Percentiles rank a stretch among this genome's conserved stretches.
Evolutionary conservation across 2,113 vertebrate species (phyloP).

Genomic region (Procavia capensis): DNA sequence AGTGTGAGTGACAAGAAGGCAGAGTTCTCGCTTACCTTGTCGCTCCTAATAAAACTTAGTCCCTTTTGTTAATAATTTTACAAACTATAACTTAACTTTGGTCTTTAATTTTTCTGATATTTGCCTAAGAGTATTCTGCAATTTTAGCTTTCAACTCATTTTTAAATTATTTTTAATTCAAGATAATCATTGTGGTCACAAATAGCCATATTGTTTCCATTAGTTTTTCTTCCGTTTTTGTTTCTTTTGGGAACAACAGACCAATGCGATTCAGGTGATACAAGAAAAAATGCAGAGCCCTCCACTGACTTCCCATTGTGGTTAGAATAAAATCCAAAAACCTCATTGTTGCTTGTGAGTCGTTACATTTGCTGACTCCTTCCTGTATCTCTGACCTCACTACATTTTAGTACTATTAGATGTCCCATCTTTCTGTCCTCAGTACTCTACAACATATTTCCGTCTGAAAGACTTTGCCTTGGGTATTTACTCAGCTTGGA

Average conservation of each 20-base stretch:
- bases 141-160: not conserved
- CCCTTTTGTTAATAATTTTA: not conserved
- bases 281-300: not conserved
- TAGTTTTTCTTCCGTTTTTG: not conserved
- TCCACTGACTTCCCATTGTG: not conserved
- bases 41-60: not conserved
- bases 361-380: too few species aligned
- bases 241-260: not conserved
- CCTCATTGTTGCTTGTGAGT: too few species aligned
- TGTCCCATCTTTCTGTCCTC: not conserved
- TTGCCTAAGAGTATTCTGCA: not conserved
- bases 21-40: not conserved
- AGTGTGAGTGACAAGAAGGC: not conserved
- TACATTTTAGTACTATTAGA: not conserved
- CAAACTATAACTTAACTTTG: not conserved
- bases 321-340: not conserved
- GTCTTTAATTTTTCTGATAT: not conserved
- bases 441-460: not conserved
- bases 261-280: not conserved
- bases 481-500: not conserved
- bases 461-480: not conserved
- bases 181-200: not conserved
- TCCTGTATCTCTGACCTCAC: not conserved
- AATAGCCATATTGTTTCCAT: not conserved
- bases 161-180: too few species aligned